These are phyloP conservation scores for Thunnus albacares DNA, from an alignment of 2,797 vertebrate species.

Conservation along the genomic window DNA sequence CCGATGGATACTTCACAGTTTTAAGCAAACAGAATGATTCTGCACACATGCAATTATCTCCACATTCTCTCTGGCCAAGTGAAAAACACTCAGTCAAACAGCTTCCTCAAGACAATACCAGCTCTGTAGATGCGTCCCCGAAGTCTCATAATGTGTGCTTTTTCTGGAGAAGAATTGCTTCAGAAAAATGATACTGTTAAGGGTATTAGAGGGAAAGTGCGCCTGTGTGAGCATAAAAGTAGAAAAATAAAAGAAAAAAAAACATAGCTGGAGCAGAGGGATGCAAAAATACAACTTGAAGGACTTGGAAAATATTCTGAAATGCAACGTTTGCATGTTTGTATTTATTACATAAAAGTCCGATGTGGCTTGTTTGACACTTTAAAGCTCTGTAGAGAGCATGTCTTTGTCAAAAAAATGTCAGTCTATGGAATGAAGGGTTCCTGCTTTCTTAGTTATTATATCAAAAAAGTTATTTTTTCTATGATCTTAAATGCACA, in stretches of 20 bases:
- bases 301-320: neutral
- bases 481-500: neutral
- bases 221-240: slow-evolving; percentile 1
- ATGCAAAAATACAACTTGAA: neutral
- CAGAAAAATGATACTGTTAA: slow-evolving; percentile 8
- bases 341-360: no score
- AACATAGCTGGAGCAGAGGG: neutral
- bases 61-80: neutral
- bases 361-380: no score
- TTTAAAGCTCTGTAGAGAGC: neutral
- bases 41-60: slow-evolving; percentile 30
- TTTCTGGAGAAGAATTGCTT: slow-evolving; percentile 13
- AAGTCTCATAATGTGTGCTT: neutral
- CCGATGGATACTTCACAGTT: slow-evolving; percentile 1
- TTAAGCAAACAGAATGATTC: slow-evolving; percentile 20
- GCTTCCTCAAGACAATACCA: slow-evolving; percentile 8
- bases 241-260: neutral
- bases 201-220: neutral
- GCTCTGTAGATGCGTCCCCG: slow-evolving; percentile 1
- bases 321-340: neutral
- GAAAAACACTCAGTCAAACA: slow-evolving; percentile 4
- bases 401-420: neutral
- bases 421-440: neutral
- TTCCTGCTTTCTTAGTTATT: neutral
- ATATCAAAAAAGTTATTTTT: neutral